Evolutionary conservation across 2,888 invertebrate genomes (phyloP).

Genomic region (Hemistola chrysoprasaria): DNA sequence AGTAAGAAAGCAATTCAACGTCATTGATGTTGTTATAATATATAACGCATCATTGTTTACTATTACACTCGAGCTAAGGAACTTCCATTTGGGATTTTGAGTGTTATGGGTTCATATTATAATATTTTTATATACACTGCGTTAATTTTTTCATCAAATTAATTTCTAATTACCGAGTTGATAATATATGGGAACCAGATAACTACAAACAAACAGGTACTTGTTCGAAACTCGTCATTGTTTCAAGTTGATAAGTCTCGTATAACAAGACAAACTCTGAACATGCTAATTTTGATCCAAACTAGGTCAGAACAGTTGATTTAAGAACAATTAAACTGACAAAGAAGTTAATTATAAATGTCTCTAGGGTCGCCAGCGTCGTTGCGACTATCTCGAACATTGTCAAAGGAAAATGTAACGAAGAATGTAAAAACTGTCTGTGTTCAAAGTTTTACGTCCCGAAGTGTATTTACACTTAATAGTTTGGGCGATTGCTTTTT

Average conservation of each 20-base stretch:
- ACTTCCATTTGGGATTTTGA: no score
- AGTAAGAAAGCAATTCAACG: no score
- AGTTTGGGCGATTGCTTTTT: constrained; percentile 21
- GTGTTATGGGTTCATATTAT: no score
- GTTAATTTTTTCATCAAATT: no score
- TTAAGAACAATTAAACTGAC: constrained; percentile 25
- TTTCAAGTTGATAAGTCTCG: constrained; percentile 8
- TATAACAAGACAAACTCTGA: constrained; percentile 13
- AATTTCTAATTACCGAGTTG: no score
- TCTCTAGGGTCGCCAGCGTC: constrained; percentile 14
- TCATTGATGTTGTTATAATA: no score
- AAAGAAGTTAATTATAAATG: constrained; percentile 21
- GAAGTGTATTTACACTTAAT: constrained; percentile 13
- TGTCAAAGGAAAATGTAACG: no score
- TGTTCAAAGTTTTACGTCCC: constrained; percentile 2
- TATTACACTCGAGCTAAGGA: no score
- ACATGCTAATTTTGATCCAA: constrained; percentile 26
- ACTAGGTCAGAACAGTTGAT: constrained; percentile 21
- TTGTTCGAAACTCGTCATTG: constrained; percentile 14
- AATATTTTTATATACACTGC: no score
- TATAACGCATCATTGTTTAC: no score
- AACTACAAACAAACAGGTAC: constrained; percentile 9
- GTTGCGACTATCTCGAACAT: neutral
- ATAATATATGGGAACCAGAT: neutral
- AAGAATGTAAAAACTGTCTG: no score